Evolutionary conservation across 2,113 vertebrate species (phyloP), one percentile per base, ranked within the genome.

Genomic region (Lepisosteus osseus): DNA sequence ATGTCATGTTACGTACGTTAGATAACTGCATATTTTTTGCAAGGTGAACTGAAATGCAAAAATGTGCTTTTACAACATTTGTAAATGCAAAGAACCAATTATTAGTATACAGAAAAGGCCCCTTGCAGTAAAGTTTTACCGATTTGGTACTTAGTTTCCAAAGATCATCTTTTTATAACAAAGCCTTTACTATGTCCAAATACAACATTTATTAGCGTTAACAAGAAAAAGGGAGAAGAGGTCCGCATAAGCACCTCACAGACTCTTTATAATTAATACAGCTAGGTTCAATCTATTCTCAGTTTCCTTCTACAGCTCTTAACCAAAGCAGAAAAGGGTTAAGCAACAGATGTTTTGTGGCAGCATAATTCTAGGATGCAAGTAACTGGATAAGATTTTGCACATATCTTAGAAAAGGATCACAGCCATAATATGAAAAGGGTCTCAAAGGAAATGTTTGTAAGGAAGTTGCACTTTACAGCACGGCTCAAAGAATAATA

Each of bases 351-450:
- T 44, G 4, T 63, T 15, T 63, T 15, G 15, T 7, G 69, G 6
- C 73, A 80, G 74, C 79, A 81, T 79, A 85, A 81, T 80, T 83
- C 68, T 81, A 51, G 47, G 80, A 79, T 70, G 62, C 54, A 70
- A 62, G 71, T 80, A 79, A 78, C 75, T 70, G 68, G 70, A 78
- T 75, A 81, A 74, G 69, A 80, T 80, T 81, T 76, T 72, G 70
- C 76, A 77, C 78, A 77, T 51, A 51, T 78, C 72, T 80, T 77
- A 77, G 56, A 83, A 79, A 70, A 83, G 29, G 79, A 79, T 79
- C 81, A 82, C 74, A 81, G 75, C 67, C 68, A 71, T 79, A 76
- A 82, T 80, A 68, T 81, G 47, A 51, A 76, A 79, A 83, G 70
- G 73, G 76, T 72, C 70, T 75, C 74, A 45, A 55, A 61, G 75